phyloP scores from a whole-genome alignment of 1,140 invertebrate genomes.

The Orussus abietinus region DNA sequence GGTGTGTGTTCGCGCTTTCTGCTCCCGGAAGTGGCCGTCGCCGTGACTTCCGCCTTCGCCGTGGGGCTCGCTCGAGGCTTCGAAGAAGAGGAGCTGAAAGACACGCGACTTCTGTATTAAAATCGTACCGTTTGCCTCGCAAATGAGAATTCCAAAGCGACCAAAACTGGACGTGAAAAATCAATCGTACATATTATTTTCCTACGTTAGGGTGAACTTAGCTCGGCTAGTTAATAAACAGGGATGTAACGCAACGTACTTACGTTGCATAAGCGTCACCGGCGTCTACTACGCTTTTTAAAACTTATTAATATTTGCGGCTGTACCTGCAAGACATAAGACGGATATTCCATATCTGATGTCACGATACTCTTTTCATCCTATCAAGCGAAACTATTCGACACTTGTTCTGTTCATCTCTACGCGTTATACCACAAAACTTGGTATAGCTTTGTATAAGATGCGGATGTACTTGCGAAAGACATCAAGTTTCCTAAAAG shows the following conservation, averaged over 20 bases:
- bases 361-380: too few species aligned
- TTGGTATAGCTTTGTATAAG: too few species aligned
- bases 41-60: not conserved
- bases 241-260: conserved; percentile 45
- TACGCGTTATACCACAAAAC: too few species aligned
- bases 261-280: conserved; percentile 50
- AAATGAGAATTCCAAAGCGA: too few species aligned
- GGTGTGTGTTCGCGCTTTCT: conserved; percentile 45
- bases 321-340: conserved; percentile 53
- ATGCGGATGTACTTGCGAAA: too few species aligned
- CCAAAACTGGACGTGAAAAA: too few species aligned
- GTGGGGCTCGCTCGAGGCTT: not conserved
- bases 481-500: too few species aligned
- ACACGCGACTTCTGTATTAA: too few species aligned
- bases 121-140: not conserved
- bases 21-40: conserved; percentile 13
- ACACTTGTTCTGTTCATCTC: conserved; percentile 4
- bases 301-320: conserved; percentile 49
- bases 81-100: conserved; percentile 19
- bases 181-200: too few species aligned
- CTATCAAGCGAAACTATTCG: too few species aligned
- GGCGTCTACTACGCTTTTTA: conserved; percentile 46
- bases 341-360: conserved; percentile 48
- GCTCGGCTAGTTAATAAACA: too few species aligned
- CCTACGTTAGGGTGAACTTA: too few species aligned